Percentiles rank a stretch among this genome's conserved stretches.
Evolutionary conservation across 2,797 vertebrate genomes (phyloP).

Genomic region (Cacajao melanocephalus): DNA sequence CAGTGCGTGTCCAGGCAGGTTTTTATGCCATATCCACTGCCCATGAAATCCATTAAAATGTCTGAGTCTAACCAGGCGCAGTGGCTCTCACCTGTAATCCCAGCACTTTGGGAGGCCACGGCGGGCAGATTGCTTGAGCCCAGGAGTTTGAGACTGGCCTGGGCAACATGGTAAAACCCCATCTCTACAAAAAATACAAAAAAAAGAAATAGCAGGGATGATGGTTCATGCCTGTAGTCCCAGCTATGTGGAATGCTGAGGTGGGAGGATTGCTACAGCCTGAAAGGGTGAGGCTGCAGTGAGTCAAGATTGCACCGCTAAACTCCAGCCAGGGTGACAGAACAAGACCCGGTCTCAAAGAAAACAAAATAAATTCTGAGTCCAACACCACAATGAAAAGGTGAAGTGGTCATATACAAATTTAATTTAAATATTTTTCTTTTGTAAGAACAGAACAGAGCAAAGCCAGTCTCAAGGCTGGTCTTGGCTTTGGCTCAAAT

Average conservation of each 20-base stretch:
- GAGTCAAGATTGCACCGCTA: too few species aligned
- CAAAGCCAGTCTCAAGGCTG: rapidly evolving
- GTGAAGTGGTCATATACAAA: rapidly evolving
- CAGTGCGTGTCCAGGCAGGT: rapidly evolving
- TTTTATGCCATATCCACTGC: not conserved
- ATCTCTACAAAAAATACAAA: not conserved
- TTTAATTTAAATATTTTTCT: not conserved
- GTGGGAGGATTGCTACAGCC: not conserved
- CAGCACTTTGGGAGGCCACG: not conserved
- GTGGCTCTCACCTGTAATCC: not conserved
- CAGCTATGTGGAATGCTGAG: not conserved
- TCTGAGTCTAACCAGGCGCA: not conserved
- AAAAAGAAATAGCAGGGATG: not conserved
- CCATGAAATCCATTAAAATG: not conserved
- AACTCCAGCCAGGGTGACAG: not conserved
- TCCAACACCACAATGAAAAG: not conserved
- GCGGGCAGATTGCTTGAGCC: not conserved
- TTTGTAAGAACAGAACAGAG: not conserved
- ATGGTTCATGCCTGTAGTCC: not conserved
- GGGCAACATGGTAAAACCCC: not conserved
- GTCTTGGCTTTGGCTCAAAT: not conserved
- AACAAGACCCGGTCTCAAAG: not conserved
- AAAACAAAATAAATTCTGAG: not conserved
- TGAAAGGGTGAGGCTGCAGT: not conserved
- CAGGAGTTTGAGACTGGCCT: not conserved